Evolutionary conservation across 2,888 invertebrate genomes (phyloP).

Genomic region (Norana najaformis): DNA sequence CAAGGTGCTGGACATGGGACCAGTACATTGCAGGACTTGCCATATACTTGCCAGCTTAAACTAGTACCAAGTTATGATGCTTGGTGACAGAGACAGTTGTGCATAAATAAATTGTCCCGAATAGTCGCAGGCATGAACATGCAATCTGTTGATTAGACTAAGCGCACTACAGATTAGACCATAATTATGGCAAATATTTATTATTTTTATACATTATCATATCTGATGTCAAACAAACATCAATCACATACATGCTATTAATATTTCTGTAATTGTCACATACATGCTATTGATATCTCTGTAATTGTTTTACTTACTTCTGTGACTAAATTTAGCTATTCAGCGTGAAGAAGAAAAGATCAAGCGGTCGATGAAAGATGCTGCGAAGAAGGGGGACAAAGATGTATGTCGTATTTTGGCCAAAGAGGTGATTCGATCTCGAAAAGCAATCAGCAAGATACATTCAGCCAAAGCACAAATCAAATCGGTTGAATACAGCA

Average conservation of each 20-base stretch:
- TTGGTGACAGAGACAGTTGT: neutral
- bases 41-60: neutral
- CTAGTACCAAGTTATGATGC: neutral
- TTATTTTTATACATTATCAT: neutral
- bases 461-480: constrained; percentile 95
- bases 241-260: neutral
- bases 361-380: constrained; percentile 87
- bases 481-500: constrained; percentile 92
- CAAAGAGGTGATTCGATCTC: constrained; percentile 84
- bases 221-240: neutral
- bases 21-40: too few species aligned
- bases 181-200: neutral
- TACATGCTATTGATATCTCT: neutral
- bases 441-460: constrained; percentile 83
- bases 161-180: neutral
- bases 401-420: constrained; percentile 91
- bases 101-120: too few species aligned
- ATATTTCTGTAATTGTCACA: neutral
- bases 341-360: constrained; percentile 97
- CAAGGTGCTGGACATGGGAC: neutral
- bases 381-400: constrained; percentile 90
- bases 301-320: neutral
- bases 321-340: constrained; percentile 70
- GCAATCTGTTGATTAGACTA: neutral
- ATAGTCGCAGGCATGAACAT: neutral